Base-by-base conservation (phyloP, 2,797 vertebrate species). In the Trachops cirrhosus region DNA sequence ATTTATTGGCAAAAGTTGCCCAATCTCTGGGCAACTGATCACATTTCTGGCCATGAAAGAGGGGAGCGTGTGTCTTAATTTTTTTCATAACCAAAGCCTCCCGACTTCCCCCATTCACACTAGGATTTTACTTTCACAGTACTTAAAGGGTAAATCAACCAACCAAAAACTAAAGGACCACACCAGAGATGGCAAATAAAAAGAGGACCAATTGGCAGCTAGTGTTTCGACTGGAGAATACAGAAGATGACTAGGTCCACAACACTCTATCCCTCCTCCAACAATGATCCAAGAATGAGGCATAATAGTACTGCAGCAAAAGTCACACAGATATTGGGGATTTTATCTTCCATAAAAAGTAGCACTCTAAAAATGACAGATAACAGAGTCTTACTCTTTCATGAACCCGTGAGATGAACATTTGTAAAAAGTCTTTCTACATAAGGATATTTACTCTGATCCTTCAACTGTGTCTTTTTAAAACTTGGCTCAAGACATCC, bases 71-170 rank as follows among this genome's bases (percentile, higher is more conserved):
- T 9, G 18, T 92, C 32, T 94, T 89, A 68, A 64, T 84, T 96
- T 92, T 92, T 57, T 83, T 39, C 22, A n/a, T 39, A 80, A 68
- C 14, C 32, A 68, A 96, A 92, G 37, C 34, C n/a, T 6, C 46
- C 57, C 26, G 14, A 15, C 52, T 21, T 77, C 19, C 48, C 48
- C 5, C 16, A 57, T 86, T 91, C 82, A 73, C 32, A 78, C 9
- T 88, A 85, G 10, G 75, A 41, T 88, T 88, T 95, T 87, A 85
- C 75, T 86, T 85, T 88, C 71, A 92, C 29, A 26, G 32, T 44
- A 52, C 22, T 94, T 79, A 94, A 95, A 52, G 44, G 32, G 14
- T 15, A 59, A 91, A 39, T 26, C 70, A 91, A 54, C 15, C 32
- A 59, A 75, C 54, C 26, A 88, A 84, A 88, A 70, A 68, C n/a